Conservation (phyloP, 2,888 invertebrate species). For the Lasioglossum morio region DNA sequence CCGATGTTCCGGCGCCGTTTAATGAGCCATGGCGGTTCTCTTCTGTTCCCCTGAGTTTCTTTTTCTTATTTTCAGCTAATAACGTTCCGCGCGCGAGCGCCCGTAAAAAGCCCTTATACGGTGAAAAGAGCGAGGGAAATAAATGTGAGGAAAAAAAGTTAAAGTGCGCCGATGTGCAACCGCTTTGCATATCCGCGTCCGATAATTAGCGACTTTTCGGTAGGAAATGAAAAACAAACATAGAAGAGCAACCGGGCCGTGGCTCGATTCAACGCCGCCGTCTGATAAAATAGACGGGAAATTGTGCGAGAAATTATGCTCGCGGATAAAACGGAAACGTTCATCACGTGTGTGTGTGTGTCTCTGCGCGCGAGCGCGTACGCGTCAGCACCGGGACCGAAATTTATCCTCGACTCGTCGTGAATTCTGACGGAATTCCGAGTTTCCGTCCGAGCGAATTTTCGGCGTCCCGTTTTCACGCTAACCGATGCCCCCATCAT, state of each 20-base stretch:
- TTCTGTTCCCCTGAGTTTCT: slow-evolving; percentile 22
- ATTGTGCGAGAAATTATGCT: slow-evolving; percentile 17
- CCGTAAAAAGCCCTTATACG: slow-evolving; percentile 31
- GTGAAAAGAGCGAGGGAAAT: neutral
- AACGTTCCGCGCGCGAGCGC: slow-evolving; percentile 29
- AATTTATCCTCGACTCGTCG: neutral
- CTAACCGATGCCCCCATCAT: neutral
- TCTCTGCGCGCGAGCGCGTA: no score
- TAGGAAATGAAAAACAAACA: slow-evolving; percentile 51
- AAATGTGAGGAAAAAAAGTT: slow-evolving; percentile 8
- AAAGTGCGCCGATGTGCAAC: neutral
- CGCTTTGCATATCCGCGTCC: slow-evolving; percentile 39
- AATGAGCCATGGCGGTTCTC: slow-evolving; percentile 58
- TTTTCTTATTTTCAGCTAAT: slow-evolving; percentile 38
- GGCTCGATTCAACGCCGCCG: slow-evolving; percentile 33
- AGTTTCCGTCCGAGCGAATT: neutral
- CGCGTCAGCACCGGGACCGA: neutral
- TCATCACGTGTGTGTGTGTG: neutral
- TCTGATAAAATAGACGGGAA: slow-evolving; percentile 44
- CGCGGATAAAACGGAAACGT: neutral
- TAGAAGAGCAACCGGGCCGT: slow-evolving; percentile 11
- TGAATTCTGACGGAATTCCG: neutral
- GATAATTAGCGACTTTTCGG: slow-evolving; percentile 67
- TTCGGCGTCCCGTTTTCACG: slow-evolving; percentile 13
- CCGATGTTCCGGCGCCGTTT: slow-evolving; percentile 56